phyloP scores from a whole-genome alignment of 2,888 invertebrate species.

The Idaea straminata region DNA sequence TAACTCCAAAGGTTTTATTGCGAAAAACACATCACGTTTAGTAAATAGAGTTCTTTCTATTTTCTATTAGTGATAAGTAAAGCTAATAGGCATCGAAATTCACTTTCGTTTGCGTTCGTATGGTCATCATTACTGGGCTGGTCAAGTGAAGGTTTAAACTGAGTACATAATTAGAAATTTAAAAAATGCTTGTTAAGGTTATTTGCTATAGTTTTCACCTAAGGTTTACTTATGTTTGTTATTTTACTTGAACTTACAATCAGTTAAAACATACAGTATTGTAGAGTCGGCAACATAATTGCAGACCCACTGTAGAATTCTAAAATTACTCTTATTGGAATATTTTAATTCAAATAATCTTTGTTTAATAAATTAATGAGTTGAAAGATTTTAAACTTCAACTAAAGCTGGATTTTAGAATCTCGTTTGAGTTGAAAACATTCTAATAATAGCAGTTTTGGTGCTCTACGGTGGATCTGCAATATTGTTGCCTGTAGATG shows the following conservation, averaged over 20 bases:
- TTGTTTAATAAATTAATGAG: too few relatives aligned
- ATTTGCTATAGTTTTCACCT: neutral
- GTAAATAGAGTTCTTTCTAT: neutral
- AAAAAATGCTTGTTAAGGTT: neutral
- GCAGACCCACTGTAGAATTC: too few relatives aligned
- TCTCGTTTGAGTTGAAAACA: too few relatives aligned
- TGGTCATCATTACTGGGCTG: neutral
- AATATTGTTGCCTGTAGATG: too few relatives aligned
- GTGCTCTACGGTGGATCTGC: too few relatives aligned
- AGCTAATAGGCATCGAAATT: conserved; percentile 22
- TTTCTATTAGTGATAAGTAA: conserved; percentile 15
- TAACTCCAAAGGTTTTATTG: neutral
- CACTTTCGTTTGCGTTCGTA: conserved; percentile 22
- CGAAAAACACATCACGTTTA: neutral
- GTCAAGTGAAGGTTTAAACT: neutral
- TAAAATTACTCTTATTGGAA: too few relatives aligned
- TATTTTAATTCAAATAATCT: too few relatives aligned
- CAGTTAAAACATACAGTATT: too few relatives aligned
- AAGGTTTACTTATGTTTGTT: neutral
- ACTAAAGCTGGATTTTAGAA: too few relatives aligned
- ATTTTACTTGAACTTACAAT: neutral
- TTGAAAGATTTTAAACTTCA: too few relatives aligned
- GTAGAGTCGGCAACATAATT: neutral
- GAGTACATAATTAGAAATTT: neutral
- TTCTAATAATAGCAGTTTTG: too few relatives aligned